Conservation (phyloP, 2,888 invertebrate genomes). For the Drosophila macrothrix region DNA sequence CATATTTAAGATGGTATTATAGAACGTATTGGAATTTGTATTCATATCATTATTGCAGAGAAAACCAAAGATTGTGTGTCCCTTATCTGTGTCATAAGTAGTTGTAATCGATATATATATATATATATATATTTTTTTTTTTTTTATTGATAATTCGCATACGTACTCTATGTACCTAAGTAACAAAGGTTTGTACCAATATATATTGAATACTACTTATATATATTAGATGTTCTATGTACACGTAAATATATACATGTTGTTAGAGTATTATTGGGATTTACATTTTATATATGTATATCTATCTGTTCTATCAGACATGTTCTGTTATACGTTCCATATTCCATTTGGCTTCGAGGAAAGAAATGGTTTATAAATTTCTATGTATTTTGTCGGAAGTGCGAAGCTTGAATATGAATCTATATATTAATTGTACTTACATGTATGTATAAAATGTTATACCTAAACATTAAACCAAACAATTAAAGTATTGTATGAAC, state of each 20-base stretch:
- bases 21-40: background rate
- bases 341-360: background rate
- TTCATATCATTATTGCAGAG: conserved; percentile 33
- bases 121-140: background rate
- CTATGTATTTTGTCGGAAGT: conserved; percentile 1
- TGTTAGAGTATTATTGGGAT: conserved; percentile 23
- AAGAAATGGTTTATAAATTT: too few species aligned
- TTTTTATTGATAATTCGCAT: conserved; percentile 2
- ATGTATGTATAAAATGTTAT: conserved; percentile 3
- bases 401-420: background rate
- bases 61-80: conserved; percentile 19
- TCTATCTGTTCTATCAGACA: conserved; percentile 8
- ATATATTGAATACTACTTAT: conserved; percentile 14
- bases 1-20: background rate
- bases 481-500: conserved; percentile 9
- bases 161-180: conserved; percentile 49
- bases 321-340: conserved; percentile 5
- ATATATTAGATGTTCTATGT: conserved; percentile 16
- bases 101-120: background rate
- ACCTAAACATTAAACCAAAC: conserved; percentile 14
- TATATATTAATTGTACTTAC: conserved; percentile 7
- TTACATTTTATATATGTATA: conserved; percentile 4
- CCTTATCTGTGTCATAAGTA: conserved; percentile 4
- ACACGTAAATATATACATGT: conserved; percentile 17
- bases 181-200: conserved; percentile 33